These are phyloP conservation scores for Sinelater perroti DNA, from an alignment of 2,888 invertebrate genomes.

Conservation along the genomic window DNA sequence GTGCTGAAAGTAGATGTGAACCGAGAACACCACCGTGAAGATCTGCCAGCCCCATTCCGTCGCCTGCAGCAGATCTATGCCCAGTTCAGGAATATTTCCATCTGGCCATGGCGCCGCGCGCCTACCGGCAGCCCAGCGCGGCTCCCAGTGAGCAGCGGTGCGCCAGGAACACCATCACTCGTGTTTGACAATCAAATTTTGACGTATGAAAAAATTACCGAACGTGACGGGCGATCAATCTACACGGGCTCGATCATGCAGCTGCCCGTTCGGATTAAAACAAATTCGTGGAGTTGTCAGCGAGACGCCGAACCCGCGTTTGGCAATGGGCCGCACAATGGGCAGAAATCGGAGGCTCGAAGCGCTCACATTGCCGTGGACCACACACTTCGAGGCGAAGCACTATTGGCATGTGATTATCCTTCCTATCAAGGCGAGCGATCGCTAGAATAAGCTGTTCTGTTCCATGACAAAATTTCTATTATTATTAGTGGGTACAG, in stretches of 20 bases:
- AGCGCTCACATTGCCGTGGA: background rate
- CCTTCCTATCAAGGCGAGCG: conserved; percentile 11
- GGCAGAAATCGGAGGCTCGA: background rate
- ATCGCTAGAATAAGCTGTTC: conserved; percentile 15
- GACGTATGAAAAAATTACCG: conserved; percentile 1
- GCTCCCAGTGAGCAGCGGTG: background rate
- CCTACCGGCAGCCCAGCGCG: background rate
- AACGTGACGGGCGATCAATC: conserved; percentile 12
- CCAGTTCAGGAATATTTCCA: conserved; percentile 56
- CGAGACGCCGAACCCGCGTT: conserved; percentile 4
- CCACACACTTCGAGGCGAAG: conserved; percentile 14
- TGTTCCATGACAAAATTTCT: conserved; percentile 15
- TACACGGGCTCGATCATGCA: background rate
- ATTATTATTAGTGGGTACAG: too few species aligned
- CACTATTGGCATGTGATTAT: conserved; percentile 17
- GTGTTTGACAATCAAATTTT: conserved; percentile 10
- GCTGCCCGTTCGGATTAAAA: conserved; percentile 1
- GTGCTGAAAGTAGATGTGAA: conserved; percentile 46
- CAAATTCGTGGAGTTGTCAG: conserved; percentile 12
- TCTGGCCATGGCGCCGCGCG: conserved; percentile 32
- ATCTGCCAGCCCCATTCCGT: conserved; percentile 54
- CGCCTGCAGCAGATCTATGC: conserved; percentile 50
- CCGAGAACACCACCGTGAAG: conserved; percentile 48
- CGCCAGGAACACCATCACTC: background rate
- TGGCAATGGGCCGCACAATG: conserved; percentile 3